These are phyloP conservation scores for Agriotes lineatus DNA, from an alignment of 2,888 invertebrate species.

Conservation along the genomic window DNA sequence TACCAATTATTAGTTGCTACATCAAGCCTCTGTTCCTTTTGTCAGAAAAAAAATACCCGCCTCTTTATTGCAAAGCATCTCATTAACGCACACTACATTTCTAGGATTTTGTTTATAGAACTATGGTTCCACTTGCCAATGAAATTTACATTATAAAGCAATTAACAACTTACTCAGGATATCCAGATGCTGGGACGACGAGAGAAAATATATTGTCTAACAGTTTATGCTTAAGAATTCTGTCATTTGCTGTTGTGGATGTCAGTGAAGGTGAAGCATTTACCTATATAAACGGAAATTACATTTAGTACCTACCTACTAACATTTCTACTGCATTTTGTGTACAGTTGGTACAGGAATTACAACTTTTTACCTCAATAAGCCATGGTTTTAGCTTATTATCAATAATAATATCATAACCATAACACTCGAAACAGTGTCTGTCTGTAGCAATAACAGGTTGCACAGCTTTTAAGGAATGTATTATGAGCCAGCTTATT, in stretches of 20 bases:
- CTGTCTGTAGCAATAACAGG: constrained; percentile 94
- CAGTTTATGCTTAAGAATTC: constrained; percentile 93
- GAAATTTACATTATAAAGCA: background rate
- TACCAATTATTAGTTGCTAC: no score
- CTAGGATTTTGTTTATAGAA: no score
- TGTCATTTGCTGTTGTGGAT: constrained; percentile 93
- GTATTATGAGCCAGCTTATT: constrained; percentile 91
- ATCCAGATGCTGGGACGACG: constrained; percentile 88
- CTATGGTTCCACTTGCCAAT: no score
- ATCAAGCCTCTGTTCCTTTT: no score
- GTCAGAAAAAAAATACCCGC: no score
- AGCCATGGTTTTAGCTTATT: constrained; percentile 94
- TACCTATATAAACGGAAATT: constrained; percentile 68
- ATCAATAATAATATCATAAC: constrained; percentile 96
- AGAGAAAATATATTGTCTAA: constrained; percentile 94
- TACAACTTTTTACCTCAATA: constrained; percentile 74
- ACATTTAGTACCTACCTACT: background rate
- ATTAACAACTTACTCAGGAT: constrained; percentile 78
- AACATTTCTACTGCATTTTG: background rate
- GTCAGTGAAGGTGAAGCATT: constrained; percentile 96
- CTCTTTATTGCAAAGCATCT: no score
- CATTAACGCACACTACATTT: no score
- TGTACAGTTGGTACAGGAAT: background rate
- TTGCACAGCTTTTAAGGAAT: constrained; percentile 92
- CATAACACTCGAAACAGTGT: constrained; percentile 94